Evolutionary conservation across 2,113 vertebrate genomes (phyloP).

Genomic region (Trichechus manatus): DNA sequence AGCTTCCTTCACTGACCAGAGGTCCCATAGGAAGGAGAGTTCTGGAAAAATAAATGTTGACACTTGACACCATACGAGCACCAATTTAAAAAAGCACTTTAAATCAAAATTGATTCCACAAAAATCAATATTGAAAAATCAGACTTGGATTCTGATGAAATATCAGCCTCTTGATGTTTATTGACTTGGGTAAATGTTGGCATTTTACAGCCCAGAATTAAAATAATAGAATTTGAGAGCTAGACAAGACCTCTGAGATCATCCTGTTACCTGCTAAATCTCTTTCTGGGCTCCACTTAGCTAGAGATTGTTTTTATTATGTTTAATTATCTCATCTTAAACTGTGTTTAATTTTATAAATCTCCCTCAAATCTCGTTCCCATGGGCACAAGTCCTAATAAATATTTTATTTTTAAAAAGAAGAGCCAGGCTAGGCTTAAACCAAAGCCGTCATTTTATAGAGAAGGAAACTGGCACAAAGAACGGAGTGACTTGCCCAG

Average conservation of each 20-base stretch:
- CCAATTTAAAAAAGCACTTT: conserved; percentile 67
- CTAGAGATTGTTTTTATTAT: not conserved
- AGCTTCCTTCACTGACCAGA: not conserved
- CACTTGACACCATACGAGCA: conserved; percentile 68
- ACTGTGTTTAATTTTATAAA: conserved; percentile 35
- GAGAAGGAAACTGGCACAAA: not conserved
- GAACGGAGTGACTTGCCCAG: not conserved
- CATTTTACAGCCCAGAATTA: conserved; percentile 76
- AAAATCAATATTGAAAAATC: conserved; percentile 82
- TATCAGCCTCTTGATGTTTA: conserved; percentile 79
- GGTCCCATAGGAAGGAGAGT: conserved; percentile 60
- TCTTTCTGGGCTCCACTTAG: conserved; percentile 54
- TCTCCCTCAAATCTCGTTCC: not conserved
- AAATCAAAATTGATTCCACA: conserved; percentile 77
- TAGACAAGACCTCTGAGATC: conserved; percentile 23
- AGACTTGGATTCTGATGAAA: conserved; percentile 73
- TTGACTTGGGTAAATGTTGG: conserved; percentile 82
- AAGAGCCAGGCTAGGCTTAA: not conserved
- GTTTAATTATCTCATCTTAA: not conserved
- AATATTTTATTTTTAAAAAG: conserved; percentile 46
- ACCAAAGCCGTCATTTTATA: not conserved
- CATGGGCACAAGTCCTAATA: not conserved
- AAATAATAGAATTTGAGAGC: conserved; percentile 67
- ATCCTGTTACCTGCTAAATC: conserved; percentile 56
- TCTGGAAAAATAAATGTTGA: conserved; percentile 79